A percentile compares a stretch with the other conserved stretches of the same genome.
phyloP scores from a whole-genome alignment of 2,888 invertebrate species.

The Pyrgus malvae region DNA sequence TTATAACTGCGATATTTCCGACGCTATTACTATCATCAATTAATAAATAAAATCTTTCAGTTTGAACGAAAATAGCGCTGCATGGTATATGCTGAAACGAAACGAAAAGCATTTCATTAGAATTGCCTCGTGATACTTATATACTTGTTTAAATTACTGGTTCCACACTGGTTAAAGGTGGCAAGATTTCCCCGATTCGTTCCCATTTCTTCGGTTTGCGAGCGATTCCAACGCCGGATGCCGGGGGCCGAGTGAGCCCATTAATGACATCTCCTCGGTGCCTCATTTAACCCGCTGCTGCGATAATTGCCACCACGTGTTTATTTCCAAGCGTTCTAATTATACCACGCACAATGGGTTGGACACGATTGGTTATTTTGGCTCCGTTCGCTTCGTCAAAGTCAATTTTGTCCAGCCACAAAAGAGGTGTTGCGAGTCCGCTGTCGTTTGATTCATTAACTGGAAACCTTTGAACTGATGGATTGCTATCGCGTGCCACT shows the following conservation, averaged over 20 bases:
- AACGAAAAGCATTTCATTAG: too few species aligned
- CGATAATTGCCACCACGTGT: slow-evolving; percentile 82
- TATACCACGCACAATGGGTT: slow-evolving; percentile 79
- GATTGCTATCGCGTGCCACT: slow-evolving; percentile 58
- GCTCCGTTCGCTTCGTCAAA: slow-evolving; percentile 71
- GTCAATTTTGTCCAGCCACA: slow-evolving; percentile 72
- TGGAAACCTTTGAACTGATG: slow-evolving; percentile 73
- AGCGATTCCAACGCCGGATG: slow-evolving; percentile 69
- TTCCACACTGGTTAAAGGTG: slow-evolving; percentile 44
- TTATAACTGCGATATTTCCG: too few species aligned
- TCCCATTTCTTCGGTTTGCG: slow-evolving; percentile 31
- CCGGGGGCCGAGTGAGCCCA: slow-evolving; percentile 60
- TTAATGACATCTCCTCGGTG: slow-evolving; percentile 76
- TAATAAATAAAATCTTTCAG: too few species aligned
- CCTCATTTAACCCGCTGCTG: slow-evolving; percentile 79
- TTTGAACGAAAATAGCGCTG: too few species aligned
- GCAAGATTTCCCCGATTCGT: slow-evolving; percentile 33
- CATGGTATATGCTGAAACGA: too few species aligned
- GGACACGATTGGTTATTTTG: slow-evolving; percentile 78
- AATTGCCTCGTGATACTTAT: too few species aligned
- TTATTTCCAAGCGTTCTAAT: slow-evolving; percentile 77
- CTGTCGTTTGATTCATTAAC: slow-evolving; percentile 79
- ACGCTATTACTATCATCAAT: too few species aligned
- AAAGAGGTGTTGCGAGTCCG: slow-evolving; percentile 75
- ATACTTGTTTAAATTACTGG: background rate